A percentile compares a stretch with the other conserved stretches of the same genome.
Conservation (phyloP, 92 coral and sea anemone genomes). For the Muricea muricata region DNA sequence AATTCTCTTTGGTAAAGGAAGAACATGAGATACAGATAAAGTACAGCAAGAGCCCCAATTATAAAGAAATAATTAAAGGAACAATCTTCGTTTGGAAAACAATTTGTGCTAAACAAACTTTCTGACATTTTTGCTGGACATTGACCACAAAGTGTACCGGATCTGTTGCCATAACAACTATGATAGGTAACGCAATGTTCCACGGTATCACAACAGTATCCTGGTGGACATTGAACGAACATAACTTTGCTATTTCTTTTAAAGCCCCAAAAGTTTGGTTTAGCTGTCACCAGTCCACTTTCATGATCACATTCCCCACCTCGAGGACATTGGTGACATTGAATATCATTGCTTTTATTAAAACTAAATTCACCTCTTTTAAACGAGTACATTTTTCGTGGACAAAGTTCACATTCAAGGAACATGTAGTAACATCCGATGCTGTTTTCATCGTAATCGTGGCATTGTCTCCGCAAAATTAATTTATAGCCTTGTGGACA, state of each 20-base stretch:
- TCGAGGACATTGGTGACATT: not conserved
- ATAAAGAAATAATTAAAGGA: not conserved
- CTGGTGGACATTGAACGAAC: constrained; percentile 25
- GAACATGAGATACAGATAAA: too few relatives aligned
- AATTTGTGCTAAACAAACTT: not conserved
- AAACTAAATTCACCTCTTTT: not conserved
- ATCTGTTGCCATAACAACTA: constrained; percentile 18
- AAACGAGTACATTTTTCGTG: not conserved
- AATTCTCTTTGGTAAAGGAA: constrained; percentile 24
- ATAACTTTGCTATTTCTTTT: not conserved
- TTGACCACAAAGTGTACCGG: constrained; percentile 25
- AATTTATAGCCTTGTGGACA: constrained; percentile 3
- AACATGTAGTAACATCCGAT: not conserved
- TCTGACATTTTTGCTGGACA: constrained; percentile 5
- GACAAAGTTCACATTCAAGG: not conserved
- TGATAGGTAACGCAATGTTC: constrained; percentile 4
- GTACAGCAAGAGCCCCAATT: not conserved
- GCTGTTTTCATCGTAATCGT: too few relatives aligned
- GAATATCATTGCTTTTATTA: not conserved
- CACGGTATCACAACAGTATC: not conserved
- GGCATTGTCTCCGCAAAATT: not conserved
- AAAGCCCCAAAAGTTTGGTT: constrained; percentile 32
- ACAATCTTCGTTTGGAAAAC: constrained; percentile 8
- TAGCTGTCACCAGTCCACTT: constrained; percentile 12
- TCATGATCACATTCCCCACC: not conserved